These are phyloP conservation scores for Mormoops blainvillei DNA, from an alignment of 2,113 vertebrate genomes.

Conservation along the genomic window DNA sequence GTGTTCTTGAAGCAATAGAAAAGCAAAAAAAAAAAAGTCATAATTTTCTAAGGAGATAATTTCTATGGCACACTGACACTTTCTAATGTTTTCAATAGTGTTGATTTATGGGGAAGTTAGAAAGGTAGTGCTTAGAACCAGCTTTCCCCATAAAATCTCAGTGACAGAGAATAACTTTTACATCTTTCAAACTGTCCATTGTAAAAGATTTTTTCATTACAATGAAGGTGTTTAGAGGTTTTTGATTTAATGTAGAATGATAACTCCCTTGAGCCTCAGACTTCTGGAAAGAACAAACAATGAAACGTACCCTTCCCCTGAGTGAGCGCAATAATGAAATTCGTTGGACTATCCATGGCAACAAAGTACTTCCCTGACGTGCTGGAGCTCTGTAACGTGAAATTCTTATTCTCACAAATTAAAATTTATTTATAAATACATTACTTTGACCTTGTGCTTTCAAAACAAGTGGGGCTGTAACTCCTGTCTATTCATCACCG, in stretches of 20 bases:
- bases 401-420: conserved; percentile 34
- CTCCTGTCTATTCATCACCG: background rate
- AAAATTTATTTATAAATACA: conserved; percentile 50
- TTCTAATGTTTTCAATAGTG: conserved; percentile 58
- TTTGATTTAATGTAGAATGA: conserved; percentile 62
- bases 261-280: conserved; percentile 40
- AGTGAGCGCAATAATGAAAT: conserved; percentile 20
- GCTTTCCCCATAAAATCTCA: conserved; percentile 68
- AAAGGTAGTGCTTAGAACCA: conserved; percentile 48
- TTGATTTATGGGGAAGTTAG: conserved; percentile 71
- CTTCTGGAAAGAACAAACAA: conserved; percentile 57
- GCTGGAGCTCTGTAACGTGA: background rate
- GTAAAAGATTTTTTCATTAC: conserved; percentile 71
- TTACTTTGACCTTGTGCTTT: conserved; percentile 44
- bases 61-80: conserved; percentile 57
- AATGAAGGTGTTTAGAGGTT: conserved; percentile 60
- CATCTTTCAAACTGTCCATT: conserved; percentile 73
- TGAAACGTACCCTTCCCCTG: conserved; percentile 20
- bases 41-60: conserved; percentile 52
- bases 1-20: conserved; percentile 50
- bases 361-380: conserved; percentile 4
- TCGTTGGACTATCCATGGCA: background rate
- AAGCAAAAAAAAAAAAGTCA: background rate
- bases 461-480: background rate
- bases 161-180: conserved; percentile 67